Base-by-base conservation (phyloP, 2,113 vertebrate genomes). In the Gobius niger region DNA sequence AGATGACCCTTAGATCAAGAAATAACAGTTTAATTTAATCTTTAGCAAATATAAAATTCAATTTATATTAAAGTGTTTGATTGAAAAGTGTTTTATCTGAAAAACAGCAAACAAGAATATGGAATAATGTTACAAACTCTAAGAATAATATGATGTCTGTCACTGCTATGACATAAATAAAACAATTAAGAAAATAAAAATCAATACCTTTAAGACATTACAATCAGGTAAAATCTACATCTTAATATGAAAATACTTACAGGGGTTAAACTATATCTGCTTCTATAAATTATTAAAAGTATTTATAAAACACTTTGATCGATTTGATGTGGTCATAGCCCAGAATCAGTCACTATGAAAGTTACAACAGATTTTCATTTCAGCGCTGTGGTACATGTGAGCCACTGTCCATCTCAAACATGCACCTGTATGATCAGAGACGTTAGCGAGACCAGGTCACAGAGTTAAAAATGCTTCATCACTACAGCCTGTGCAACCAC, bases 211-310 rank as follows among this genome's bases (percentile, higher is more conserved):
- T 60, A 52, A 64, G 18, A 81, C 40, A 9, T 74, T 84, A 60
- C 84, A 83, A 86, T 76, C 63, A 64, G 24, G 44, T 56, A 78
- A 78, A 40, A 15, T 72, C 52, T 68, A 67, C 61, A 63, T 15
- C 49, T 75, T 57, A 9, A 81, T 84, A 79, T 59, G 16, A 44
- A 60, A 69, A 81, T 40, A 80, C 84, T 72, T 67, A 65, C 74
- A 75, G 0, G 5, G 11, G 1, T 61, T 61, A 80, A 77, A 78
- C 52, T 16, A 70, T 74, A 82, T 76, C 13, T 19, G 49, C 70
- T 66, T 81, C 76, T 81, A 65, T 77, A 83, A 85, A 68, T 85
- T 78, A 87, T 59, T 68, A 56, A 69, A 81, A 84, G 34, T 24
- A 44, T 70, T 76, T 16, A 77, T n/a, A 53, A 79, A 60, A 80